Evolutionary conservation across 2,888 invertebrate genomes (phyloP), one percentile per base, ranked within the genome.

Genomic region (Epiperipatus broadwayi): DNA sequence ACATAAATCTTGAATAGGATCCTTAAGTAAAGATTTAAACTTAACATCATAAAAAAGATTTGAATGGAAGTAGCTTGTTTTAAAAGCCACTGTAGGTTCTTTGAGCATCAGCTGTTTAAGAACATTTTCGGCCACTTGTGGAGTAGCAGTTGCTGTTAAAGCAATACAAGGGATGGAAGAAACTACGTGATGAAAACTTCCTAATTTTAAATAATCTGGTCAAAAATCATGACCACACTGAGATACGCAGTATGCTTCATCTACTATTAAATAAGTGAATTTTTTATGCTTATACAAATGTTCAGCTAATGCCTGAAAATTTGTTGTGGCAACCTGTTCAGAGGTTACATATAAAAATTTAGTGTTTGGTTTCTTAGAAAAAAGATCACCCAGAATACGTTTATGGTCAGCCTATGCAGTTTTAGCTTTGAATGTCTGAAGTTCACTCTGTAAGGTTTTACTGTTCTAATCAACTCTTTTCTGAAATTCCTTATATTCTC

Each of bases 171-270:
- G 75, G 34, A 85, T 69, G 39, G 68, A 64, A 39, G 69, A 69
- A 54, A 76, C 73, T 45, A 59, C 57, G 20, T 57, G 52, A 39
- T 76, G 64, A 30, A 83, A 60, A 7, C 60, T 54, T 1, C 89
- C 85, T 18, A 99, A 63, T 58, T 84, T 83, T 16, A 93, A 66
- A 58, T 93, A 97, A 59, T 87, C 85, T 0, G 87, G 87, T 5
- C 89, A 68, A 58, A 97, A 97, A 60, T 95, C 93, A 61, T 95
- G 95, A 0, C 97, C 97, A 95, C 95, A 99, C 52, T 95, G 80
- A 51, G 87, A 89, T 0, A 97, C 85, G 64, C 91, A 91, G 61
- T 91, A 91, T 2, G 89, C 91, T 64, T 99, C 97, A 61, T 99
- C 97, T 8, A 97, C 78, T 16, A 91, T 77, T 50, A 97, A 73